Base-by-base conservation (phyloP, 35 echinoderm and acorn worm species). In the Lytechinus variegatus region DNA sequence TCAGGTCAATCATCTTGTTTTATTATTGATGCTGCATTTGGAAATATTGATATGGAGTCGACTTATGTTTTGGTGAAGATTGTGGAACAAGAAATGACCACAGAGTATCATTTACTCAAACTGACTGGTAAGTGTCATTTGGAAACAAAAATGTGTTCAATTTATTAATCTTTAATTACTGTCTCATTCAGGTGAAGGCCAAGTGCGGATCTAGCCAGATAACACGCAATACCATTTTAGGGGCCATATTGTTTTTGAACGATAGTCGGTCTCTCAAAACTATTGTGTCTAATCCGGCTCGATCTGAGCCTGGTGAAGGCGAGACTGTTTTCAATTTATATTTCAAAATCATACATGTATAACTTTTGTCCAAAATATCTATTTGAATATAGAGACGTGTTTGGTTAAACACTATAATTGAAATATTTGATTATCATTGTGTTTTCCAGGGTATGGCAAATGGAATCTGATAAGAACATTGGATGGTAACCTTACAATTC, bases 21-120 rank as follows among this genome's bases (percentile, higher is more conserved):
- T 24, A n/a, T 79, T n/a, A 79, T 79, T 79, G 66, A 79, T 79
- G 66, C 66, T 79, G 21, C 66, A 79, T 79, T 79, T 79, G 66
- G 66, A 8, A 94, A 72, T 21, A n/a, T 54, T 61, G 19, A 52
- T 33, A 66, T 94, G 58, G 44, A 24, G 9, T 27, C 60, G 33
- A 60, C 60, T 6, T 94, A 56, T 24, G 60, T 94, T 13, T 29
- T 60, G 24, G 6, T 28, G 52, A 13, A 14, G 33, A 51, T 33
- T 6, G 21, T 7, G 19, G 19, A 24, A 24, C 19, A 79, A 7
- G 4, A 79, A n/a, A 79, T 19, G 19, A 5, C n/a, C 7, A 79
- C 66, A n/a, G 3, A 24, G 4, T 79, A 79, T 79, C 66, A 79
- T 79, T 24, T 79, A 79, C 19, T 79, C 21, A 79, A 79, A 79